These are phyloP conservation scores for Lithobates sylvaticus DNA, from an alignment of 2,797 vertebrate species.

Conservation along the genomic window DNA sequence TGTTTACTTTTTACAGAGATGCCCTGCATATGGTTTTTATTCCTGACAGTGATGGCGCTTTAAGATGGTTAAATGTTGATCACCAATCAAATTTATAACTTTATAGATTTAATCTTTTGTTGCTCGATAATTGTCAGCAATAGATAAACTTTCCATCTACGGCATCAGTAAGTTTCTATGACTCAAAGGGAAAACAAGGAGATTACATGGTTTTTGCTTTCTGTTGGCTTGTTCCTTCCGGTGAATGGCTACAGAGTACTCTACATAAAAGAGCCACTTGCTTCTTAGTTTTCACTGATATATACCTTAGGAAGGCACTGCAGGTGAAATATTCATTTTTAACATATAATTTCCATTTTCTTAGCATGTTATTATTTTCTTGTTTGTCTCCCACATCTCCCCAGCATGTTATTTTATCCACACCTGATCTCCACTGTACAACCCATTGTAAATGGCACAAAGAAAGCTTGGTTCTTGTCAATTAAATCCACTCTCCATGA, in stretches of 20 bases:
- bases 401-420: constrained; percentile 78
- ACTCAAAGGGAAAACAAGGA: not conserved
- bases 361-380: constrained; percentile 64
- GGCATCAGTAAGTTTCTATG: not conserved
- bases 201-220: not conserved
- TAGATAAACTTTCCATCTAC: not conserved
- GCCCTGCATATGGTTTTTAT: no score
- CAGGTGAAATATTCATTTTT: constrained; percentile 71
- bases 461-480: constrained; percentile 77
- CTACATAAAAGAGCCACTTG: not conserved
- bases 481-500: constrained; percentile 77
- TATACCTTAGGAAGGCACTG: constrained; percentile 42
- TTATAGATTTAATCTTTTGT: not conserved
- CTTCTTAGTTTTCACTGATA: constrained; percentile 69
- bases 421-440: constrained; percentile 71
- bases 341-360: constrained; percentile 72
- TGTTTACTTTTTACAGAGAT: no score
- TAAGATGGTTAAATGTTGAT: not conserved
- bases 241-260: not conserved
- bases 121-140: not conserved
- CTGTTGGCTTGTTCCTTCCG: not conserved
- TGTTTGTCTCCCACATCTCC: constrained; percentile 75
- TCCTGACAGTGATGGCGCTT: no score
- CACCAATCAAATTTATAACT: not conserved
- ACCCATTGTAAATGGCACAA: constrained; percentile 75